Base-by-base conservation (phyloP, 2,113 vertebrate species). In the Tragelaphus scriptus region DNA sequence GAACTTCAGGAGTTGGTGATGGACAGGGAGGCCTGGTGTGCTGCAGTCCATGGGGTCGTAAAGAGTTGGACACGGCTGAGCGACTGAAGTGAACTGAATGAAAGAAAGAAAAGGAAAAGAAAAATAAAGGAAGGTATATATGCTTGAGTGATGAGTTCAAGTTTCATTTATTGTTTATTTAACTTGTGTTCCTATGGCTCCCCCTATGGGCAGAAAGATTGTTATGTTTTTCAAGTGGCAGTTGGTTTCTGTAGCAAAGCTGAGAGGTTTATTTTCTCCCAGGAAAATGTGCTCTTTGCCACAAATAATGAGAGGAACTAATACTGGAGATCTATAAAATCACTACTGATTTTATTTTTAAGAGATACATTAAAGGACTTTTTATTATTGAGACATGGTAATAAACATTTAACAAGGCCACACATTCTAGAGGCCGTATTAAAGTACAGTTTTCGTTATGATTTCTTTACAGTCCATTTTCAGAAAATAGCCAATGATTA, bases 201-300 rank as follows among this genome's bases (percentile, higher is more conserved):
- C 98, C 96, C 40, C 98, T 98, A 94, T 92, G 95, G 98, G 98
- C 61, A 3, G 40, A 88, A 36, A n/a, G 63, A 14, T 32, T 90
- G 1, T 77, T 11, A 51, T 25, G 0, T 15, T 79, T 82, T 85
- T 40, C 14, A 79, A 65, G 26, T 13, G 17, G 14, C 7, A 86
- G 19, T 32, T 90, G 15, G 25, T 30, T 59, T 30, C 84, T 30
- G 30, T 13, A 93, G 8, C 3, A 14, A 30, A 81, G 44, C n/a
- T 85, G 32, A 75, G 16, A 47, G 8, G 49, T 32, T 28, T 68
- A 56, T 25, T 36, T 59, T 95, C 16, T 85, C 63, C 79, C 17
- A 44, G 26, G 16, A 80, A 92, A 96, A 90, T 16, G 9, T 82
- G 32, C 81, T 81, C 25, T 88, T 21, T 65, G 6, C 13, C 25